These are phyloP conservation scores for Oreamnos americanus DNA, from an alignment of 2,113 vertebrate species.

Conservation along the genomic window DNA sequence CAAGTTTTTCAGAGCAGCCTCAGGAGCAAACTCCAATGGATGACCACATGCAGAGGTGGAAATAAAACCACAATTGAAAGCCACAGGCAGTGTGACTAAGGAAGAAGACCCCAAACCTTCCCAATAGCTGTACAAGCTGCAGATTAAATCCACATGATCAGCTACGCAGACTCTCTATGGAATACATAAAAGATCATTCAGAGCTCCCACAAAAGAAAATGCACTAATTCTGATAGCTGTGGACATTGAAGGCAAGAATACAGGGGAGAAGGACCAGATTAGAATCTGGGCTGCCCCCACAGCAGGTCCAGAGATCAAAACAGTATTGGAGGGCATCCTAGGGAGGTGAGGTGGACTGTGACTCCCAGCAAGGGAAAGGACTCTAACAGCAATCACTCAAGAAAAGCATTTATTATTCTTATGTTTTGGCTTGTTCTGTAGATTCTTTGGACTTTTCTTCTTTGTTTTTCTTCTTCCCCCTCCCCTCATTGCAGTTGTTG, in stretches of 20 bases:
- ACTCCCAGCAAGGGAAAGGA: background rate
- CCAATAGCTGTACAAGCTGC: background rate
- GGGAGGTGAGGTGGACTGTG: background rate
- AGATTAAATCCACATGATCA: background rate
- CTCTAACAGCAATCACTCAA: background rate
- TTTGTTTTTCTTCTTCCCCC: too few species aligned
- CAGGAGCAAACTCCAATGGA: background rate
- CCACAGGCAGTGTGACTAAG: background rate
- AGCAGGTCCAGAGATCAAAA: background rate
- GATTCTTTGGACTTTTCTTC: background rate
- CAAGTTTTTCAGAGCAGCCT: background rate
- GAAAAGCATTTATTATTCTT: background rate
- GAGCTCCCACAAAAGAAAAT: background rate
- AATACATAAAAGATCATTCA: background rate
- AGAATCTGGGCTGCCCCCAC: background rate
- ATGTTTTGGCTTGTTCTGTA: background rate
- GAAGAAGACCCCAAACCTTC: background rate
- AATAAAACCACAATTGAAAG: background rate
- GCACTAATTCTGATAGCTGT: background rate
- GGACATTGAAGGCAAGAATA: background rate
- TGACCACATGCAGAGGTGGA: background rate
- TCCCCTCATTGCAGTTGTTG: too few species aligned
- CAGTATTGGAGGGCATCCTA: background rate
- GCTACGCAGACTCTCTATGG: background rate
- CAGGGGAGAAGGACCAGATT: background rate